Conservation (phyloP, 2,797 vertebrate genomes). For the Muraenolepis orangiensis region DNA sequence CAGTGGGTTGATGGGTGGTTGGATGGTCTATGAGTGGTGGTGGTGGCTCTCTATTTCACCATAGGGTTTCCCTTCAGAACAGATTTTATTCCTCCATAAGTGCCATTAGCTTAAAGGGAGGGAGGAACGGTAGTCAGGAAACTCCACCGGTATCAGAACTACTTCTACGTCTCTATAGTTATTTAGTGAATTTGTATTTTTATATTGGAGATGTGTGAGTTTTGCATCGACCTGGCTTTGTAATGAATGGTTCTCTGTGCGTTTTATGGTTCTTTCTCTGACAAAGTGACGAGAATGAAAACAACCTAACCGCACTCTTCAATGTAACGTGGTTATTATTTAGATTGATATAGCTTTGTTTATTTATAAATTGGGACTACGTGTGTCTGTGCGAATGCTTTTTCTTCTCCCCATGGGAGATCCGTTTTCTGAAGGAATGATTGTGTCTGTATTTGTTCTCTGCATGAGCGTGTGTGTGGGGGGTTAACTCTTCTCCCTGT, state of each 20-base stretch:
- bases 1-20: too few relatives aligned
- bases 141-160: slow-evolving; percentile 67
- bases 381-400: slow-evolving; percentile 71
- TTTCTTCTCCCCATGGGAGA: slow-evolving; percentile 81
- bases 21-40: too few relatives aligned
- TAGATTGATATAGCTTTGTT: slow-evolving; percentile 71
- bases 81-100: slow-evolving; percentile 74
- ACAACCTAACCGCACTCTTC: slow-evolving; percentile 66
- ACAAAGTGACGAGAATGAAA: slow-evolving; percentile 56
- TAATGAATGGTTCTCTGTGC: slow-evolving; percentile 68
- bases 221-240: slow-evolving; percentile 79
- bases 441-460: slow-evolving; percentile 33
- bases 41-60: slow-evolving; percentile 36
- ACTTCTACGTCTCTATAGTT: slow-evolving; percentile 78
- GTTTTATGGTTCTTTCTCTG: slow-evolving; percentile 58
- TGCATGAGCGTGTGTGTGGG: slow-evolving; percentile 12
- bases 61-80: slow-evolving; percentile 57
- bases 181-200: slow-evolving; percentile 86
- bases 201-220: slow-evolving; percentile 78
- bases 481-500: not conserved
- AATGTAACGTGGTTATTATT: slow-evolving; percentile 63
- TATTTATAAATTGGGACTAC: slow-evolving; percentile 66
- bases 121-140: slow-evolving; percentile 68
- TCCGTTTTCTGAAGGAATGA: slow-evolving; percentile 64
- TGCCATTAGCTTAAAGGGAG: slow-evolving; percentile 78